Percentiles rank a stretch among this genome's conserved stretches.
phyloP scores from a whole-genome alignment of 2,888 invertebrate genomes.

The Hydraecia micacea region DNA sequence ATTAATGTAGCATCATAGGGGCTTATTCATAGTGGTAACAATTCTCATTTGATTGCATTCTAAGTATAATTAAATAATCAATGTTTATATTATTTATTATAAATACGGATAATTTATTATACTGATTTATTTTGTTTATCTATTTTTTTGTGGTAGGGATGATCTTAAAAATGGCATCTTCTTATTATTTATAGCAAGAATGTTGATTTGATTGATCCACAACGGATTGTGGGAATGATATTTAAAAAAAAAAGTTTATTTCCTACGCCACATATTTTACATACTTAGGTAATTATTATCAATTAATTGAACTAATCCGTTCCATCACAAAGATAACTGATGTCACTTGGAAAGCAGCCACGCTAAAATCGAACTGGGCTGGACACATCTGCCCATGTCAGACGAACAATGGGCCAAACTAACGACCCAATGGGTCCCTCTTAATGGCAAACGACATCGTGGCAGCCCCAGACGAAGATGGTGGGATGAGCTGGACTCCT shows the following conservation, averaged over 20 bases:
- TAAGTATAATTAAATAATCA: background rate
- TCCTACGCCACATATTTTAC: background rate
- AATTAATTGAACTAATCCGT: too few relatives aligned
- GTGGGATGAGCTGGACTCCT: too few relatives aligned
- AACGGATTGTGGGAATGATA: rapidly evolving
- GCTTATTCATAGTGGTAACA: background rate
- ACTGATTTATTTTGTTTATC: background rate
- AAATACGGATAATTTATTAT: background rate
- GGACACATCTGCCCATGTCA: too few relatives aligned
- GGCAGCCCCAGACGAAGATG: too few relatives aligned
- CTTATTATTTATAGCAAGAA: background rate
- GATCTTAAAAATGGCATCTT: background rate
- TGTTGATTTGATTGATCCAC: background rate
- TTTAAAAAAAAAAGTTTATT: too few relatives aligned
- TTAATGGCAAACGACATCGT: too few relatives aligned
- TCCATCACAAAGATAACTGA: too few relatives aligned
- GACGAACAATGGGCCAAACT: too few relatives aligned
- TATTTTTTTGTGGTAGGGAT: too few relatives aligned
- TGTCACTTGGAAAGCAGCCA: too few relatives aligned
- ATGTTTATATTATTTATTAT: background rate
- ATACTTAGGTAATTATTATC: background rate
- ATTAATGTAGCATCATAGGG: background rate
- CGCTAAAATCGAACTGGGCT: too few relatives aligned
- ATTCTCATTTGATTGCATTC: background rate
- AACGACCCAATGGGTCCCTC: too few relatives aligned